These are phyloP conservation scores for Glaucomys volans DNA, from an alignment of 2,113 vertebrate species.

Conservation along the genomic window DNA sequence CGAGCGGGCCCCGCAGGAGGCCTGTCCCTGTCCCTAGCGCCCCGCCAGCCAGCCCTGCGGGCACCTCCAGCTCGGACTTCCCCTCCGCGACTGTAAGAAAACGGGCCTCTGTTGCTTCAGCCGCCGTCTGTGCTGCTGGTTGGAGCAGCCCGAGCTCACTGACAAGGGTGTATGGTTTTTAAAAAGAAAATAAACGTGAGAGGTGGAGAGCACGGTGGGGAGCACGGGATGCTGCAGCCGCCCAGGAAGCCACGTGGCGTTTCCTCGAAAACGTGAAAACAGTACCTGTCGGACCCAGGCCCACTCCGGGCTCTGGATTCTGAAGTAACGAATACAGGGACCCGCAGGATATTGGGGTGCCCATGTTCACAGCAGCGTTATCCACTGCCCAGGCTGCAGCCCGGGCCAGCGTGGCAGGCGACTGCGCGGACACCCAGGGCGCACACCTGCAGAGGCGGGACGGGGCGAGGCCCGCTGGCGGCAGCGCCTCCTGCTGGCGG, in stretches of 20 bases:
- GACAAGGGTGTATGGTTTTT: not conserved
- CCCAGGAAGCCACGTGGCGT: not conserved
- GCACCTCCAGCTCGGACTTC: too few species aligned
- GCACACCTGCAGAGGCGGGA: too few species aligned
- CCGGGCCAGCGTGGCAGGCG: not conserved
- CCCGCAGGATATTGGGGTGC: not conserved
- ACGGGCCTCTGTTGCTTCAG: not conserved
- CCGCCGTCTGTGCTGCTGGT: not conserved
- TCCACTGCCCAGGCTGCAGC: not conserved
- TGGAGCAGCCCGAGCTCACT: not conserved
- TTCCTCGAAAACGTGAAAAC: conserved; percentile 4
- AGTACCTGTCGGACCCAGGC: not conserved
- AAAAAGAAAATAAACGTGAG: not conserved
- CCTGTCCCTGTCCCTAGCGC: too few species aligned
- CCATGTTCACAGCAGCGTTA: not conserved
- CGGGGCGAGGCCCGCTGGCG: too few species aligned
- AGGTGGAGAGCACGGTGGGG: not conserved
- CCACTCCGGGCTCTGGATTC: not conserved
- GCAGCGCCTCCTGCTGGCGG: too few species aligned
- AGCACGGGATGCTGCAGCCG: not conserved
- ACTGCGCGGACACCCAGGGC: not conserved
- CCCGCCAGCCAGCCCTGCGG: too few species aligned
- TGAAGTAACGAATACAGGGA: not conserved
- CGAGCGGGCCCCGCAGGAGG: too few species aligned
- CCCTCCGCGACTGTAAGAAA: too few species aligned